Conservation (phyloP, 1,140 invertebrate genomes). For the Drosophila paulistorum region DNA sequence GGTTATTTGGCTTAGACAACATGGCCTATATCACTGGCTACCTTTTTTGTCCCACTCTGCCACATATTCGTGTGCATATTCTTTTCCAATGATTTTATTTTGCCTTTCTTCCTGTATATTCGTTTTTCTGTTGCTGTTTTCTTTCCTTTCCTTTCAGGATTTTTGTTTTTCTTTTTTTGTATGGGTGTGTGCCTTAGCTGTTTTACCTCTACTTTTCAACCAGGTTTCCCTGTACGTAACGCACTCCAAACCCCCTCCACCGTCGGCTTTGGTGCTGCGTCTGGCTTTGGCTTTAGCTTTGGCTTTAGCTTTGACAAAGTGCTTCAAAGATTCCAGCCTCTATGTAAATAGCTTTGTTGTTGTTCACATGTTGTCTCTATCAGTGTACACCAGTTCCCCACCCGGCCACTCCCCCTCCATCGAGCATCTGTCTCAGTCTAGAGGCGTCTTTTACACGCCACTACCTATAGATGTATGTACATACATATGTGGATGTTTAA, state of each 20-base stretch:
- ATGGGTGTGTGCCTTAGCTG: not conserved
- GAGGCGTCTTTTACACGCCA: not conserved
- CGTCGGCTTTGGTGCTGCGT: too few relatives aligned
- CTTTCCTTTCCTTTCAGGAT: not conserved
- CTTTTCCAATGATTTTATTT: conserved; percentile 44
- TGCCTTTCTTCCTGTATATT: conserved; percentile 10
- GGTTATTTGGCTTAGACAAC: not conserved
- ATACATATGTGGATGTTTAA: not conserved
- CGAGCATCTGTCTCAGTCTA: not conserved
- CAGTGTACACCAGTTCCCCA: not conserved
- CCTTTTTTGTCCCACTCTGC: conserved; percentile 22
- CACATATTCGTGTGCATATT: conserved; percentile 36
- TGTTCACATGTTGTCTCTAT: conserved; percentile 29
- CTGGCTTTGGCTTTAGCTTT: conserved; percentile 15
- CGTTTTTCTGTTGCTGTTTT: not conserved
- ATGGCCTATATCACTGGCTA: not conserved
- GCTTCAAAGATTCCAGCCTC: conserved; percentile 46
- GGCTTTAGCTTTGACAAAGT: conserved; percentile 37
- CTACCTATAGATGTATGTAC: not conserved
- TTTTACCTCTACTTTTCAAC: not conserved
- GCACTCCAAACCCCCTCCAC: not conserved
- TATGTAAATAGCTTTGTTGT: conserved; percentile 50
- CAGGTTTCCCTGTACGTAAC: not conserved
- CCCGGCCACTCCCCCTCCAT: not conserved
- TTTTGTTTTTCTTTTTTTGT: not conserved